Evolutionary conservation across 1,140 invertebrate genomes (phyloP), one percentile per base, ranked within the genome.

Genomic region (Spodoptera frugiperda): DNA sequence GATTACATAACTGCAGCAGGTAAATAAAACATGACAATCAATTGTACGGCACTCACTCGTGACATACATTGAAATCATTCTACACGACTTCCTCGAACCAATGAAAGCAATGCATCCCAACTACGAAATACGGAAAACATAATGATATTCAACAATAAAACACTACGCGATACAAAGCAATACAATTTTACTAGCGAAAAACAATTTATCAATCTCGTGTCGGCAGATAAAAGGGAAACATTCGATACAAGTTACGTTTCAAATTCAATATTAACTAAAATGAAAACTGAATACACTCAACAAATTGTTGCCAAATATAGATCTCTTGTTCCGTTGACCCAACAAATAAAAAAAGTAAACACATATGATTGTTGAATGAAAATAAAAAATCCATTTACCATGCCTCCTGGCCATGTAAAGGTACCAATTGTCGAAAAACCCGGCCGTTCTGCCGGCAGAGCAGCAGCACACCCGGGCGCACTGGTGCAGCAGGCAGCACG

Each of bases 381-480:
- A 78, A 73, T 67, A 73, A 78, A 77, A 77, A 80, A 80, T 77
- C 79, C 79, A 75, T 75, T 80, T 77, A 71, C 65, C 57, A 61
- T 71, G 55, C 48, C 67, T 46, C 57, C 55, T 63, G 76, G 76
- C 67, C 59, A 75, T 77, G 67, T 72, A 77, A 77, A 61, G 59
- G 63, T 39, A 59, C 76, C 67, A 77, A 51, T 72, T 71, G 30
- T 30, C 12, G 30, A 44, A 67, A 68, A 65, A 49, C 59, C 57
- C 53, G 25, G 17, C 3, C 39, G 21, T 33, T 65, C 59, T 71
- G 33, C 49, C 74, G 53, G 53, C 1, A 5, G 21, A 19, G 25
- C 25, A 55, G 44, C 70, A 63, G 63, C 73, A 67, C 17, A 15
- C 33, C 51, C 74, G 30, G 71, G 39, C 44, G 5, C 33, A 39